Base-by-base conservation (phyloP, 2,888 invertebrate species). In the Cephalotes varians region DNA sequence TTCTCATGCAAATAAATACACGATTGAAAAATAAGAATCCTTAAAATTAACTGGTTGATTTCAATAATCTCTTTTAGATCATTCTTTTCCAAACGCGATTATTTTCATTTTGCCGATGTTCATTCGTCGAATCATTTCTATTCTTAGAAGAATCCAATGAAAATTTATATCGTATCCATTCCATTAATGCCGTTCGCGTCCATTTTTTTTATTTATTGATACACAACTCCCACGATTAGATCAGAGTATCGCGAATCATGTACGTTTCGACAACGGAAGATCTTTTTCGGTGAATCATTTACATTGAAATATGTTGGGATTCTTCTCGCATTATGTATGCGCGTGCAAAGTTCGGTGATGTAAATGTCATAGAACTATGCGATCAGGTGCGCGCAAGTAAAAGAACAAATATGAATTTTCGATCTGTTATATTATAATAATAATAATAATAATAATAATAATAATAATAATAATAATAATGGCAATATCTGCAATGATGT, bases 401-500 rank as follows among this genome's bases (percentile, higher is more conserved):
- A 15, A 64, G 40, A 76, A 76, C 40, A 64, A 62, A 77, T 1
- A 47, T 28, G 9, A 60, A 65, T 76, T 31, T n/a, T 28, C 65
- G 7, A 64, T 47, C 79, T 56, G n/a, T 85, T 81, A 77, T 62
- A 65, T 65, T 80, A 85, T 83, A 83, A 87, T 81, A 49, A 76
- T 54, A 37, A 87, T 83, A 49, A 76, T 56, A 62, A 62, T 65
- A 77, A 87, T 83, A n/a, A n/a, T n/a, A n/a, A n/a, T 65, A 82
- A 85, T 83, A 83, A 87, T 81, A 49, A 76, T 54, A 37, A 87
- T 83, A 49, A 76, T 56, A 62, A 62, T 65, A 77, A 87, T 83
- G 76, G 80, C 72, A 49, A 73, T 58, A 47, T 54, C 9, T 56
- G 64, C 80, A 83, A 85, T 81, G 9, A 58, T 54, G 77, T 37